Conservation (phyloP, 2,113 vertebrate genomes). For the Hypocryptadius cinnamomeus region DNA sequence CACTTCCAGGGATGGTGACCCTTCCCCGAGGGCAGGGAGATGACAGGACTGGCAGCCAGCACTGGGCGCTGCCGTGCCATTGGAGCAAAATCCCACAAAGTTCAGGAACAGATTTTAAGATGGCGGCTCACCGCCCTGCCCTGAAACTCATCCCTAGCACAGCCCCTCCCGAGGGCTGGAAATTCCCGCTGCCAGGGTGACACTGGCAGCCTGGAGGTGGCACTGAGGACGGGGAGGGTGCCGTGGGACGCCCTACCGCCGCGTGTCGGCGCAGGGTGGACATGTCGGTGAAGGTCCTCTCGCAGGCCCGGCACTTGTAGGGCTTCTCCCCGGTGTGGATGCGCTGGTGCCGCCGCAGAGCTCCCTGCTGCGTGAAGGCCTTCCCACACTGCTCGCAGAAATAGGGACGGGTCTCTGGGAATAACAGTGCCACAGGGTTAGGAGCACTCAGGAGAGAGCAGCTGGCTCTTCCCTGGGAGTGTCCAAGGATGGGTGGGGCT, state of each 20-base stretch:
- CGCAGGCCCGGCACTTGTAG: conserved; percentile 61
- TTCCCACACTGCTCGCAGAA: conserved; percentile 69
- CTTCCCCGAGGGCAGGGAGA: not conserved
- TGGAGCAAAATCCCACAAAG: accelerated
- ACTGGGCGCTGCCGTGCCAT: not conserved
- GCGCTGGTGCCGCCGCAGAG: conserved; percentile 63
- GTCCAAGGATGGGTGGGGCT: not conserved
- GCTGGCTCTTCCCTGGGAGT: not conserved
- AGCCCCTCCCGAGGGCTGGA: accelerated
- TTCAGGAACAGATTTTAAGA: not conserved
- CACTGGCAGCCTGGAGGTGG: not conserved
- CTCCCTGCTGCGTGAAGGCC: conserved; percentile 64
- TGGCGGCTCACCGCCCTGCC: accelerated
- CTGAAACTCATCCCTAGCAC: not conserved
- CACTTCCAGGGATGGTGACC: not conserved
- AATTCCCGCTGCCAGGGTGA: not conserved
- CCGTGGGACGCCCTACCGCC: not conserved
- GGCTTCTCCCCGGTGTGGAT: conserved; percentile 66
- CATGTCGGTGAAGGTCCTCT: conserved; percentile 61
- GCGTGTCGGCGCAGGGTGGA: conserved; percentile 62
- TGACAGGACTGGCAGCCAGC: not conserved
- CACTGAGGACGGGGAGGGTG: accelerated
- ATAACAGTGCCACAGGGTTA: accelerated
- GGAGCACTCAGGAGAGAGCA: not conserved
- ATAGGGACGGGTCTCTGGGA: conserved; percentile 55